Evolutionary conservation across 2,113 vertebrate species (phyloP), one percentile per base, ranked within the genome.

Genomic region (Pithys albifrons): DNA sequence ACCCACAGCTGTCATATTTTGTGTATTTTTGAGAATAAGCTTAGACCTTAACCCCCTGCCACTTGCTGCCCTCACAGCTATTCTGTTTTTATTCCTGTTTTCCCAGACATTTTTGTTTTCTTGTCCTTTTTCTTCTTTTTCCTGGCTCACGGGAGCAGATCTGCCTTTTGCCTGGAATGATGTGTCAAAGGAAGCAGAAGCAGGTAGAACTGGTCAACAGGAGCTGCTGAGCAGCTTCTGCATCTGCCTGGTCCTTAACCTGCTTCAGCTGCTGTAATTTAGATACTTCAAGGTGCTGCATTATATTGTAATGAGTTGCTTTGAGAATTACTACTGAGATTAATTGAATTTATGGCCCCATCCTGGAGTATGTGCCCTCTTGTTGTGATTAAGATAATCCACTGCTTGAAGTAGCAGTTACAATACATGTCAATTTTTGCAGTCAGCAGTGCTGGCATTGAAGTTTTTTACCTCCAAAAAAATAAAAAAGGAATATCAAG

Each of bases 371-470:
- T 58, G 14, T 58, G 73, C 41, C 77, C 64, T 77, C 43, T 57
- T 74, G 48, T 95, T 88, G 91, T 77, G 62, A 76, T 81, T 81
- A 96, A 96, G 81, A 77, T 62, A 90, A 97, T 93, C 76, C 79
- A 33, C 27, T 64, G 48, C 81, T 84, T 81, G 93, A 95, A 94
- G 87, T n/a, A 87, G 67, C 85, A 93, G 90, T 87, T 94, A 93
- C 94, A 97, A 96, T 52, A 82, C 59, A 33, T 20, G 49, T 54
- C 54, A 83, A 59, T 94, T 87, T 86, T 86, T 86, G 82, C 91
- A 88, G 83, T 75, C 91, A 76, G 81, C 2, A 3, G 49, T 33
- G 39, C 27, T 66, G 57, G 25, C 43, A 80, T 11, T 94, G 51
- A 57, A 72, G 54, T 20, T 73, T 89, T 96, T 92, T 96, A 89